phyloP scores from a whole-genome alignment of 2,797 vertebrate species.

The Taenioides sp. region DNA sequence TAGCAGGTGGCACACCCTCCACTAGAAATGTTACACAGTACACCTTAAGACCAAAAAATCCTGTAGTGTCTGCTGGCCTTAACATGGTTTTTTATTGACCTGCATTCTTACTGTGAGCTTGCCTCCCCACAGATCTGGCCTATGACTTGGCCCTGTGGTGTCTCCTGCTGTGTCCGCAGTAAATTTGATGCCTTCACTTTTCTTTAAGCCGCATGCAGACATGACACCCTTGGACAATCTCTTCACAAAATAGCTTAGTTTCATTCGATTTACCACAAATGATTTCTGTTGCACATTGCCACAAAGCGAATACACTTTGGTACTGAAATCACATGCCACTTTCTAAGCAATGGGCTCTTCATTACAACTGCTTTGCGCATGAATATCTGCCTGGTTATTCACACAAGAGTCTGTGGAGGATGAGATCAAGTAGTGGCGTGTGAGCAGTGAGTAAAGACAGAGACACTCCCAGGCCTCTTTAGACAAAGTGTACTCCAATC shows the following conservation, averaged over 20 bases:
- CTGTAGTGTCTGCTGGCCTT: too few species aligned
- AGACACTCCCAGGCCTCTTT: conserved; percentile 34
- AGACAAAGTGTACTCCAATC: conserved; percentile 21
- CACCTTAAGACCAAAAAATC: too few species aligned
- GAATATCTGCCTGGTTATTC: conserved; percentile 27
- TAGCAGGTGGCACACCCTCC: too few species aligned
- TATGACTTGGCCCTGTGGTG: too few species aligned
- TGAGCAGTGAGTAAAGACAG: conserved; percentile 17
- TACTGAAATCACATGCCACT: not conserved
- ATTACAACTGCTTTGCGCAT: not conserved
- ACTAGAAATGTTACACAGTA: too few species aligned
- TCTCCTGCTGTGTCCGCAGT: too few species aligned
- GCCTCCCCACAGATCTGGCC: too few species aligned
- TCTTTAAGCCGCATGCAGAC: not conserved
- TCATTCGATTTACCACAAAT: not conserved
- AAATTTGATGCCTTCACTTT: too few species aligned
- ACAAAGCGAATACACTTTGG: not conserved
- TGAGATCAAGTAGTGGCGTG: conserved; percentile 37
- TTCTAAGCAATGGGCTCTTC: not conserved
- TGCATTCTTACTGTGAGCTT: too few species aligned
- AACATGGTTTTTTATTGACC: too few species aligned
- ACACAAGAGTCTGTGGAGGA: conserved; percentile 25
- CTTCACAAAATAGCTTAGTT: not conserved
- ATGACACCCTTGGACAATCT: not conserved
- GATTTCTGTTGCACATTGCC: not conserved